Conservation (phyloP, 92 coral and sea anemone species). For the Umimayanthus chanpuru region DNA sequence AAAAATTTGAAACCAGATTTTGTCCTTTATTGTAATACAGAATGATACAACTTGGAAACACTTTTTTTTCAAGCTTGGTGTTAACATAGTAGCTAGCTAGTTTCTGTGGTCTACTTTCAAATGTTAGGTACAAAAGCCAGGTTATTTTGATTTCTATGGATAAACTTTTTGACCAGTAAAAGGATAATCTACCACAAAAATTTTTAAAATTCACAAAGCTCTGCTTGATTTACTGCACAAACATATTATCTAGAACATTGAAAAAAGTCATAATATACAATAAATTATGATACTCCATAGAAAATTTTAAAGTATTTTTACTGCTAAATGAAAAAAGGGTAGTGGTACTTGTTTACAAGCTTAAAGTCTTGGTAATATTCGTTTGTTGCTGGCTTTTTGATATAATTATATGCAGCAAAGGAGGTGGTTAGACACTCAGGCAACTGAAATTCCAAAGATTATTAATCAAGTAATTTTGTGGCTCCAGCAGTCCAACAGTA, state of each 20-base stretch:
- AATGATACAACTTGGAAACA: background rate
- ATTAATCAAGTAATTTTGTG: background rate
- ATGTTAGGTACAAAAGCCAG: background rate
- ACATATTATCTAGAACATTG: background rate
- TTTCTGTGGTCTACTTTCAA: background rate
- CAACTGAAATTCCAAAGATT: background rate
- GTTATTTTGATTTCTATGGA: background rate
- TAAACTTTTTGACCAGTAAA: background rate
- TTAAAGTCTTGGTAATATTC: background rate
- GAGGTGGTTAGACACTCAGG: slow-evolving; percentile 5
- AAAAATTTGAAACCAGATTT: no score
- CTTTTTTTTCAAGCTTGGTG: background rate
- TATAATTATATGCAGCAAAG: background rate
- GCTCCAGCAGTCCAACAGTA: background rate
- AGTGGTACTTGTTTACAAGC: background rate
- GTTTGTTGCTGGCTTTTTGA: background rate
- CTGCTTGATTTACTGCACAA: background rate
- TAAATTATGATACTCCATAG: background rate
- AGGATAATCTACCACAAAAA: slow-evolving; percentile 5
- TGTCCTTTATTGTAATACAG: no score
- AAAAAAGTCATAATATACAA: background rate
- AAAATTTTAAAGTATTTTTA: background rate
- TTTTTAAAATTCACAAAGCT: background rate
- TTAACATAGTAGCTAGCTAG: background rate
- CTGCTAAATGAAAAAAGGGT: background rate